Conservation (phyloP, 1,140 invertebrate species). For the Telenomus remus region DNA sequence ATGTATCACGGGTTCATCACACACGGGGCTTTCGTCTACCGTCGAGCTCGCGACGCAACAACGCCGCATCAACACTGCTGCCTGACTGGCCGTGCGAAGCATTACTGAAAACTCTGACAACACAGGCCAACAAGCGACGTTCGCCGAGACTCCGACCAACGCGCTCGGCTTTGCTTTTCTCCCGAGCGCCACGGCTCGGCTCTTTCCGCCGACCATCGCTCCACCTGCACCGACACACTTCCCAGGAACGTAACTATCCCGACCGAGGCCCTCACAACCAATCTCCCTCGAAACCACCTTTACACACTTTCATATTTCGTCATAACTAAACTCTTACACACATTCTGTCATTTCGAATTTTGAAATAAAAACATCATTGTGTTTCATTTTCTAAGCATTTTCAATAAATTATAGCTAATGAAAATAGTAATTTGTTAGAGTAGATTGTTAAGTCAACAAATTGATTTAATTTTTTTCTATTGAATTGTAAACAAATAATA, state of each 20-base stretch:
- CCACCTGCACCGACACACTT: conserved; percentile 46
- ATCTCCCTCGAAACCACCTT: neutral
- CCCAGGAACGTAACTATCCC: conserved; percentile 54
- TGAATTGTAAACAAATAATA: no score
- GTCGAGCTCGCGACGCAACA: conserved; percentile 46
- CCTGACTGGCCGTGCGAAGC: conserved; percentile 73
- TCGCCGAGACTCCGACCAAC: conserved; percentile 48
- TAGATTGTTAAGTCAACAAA: no score
- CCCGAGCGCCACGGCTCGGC: conserved; percentile 62
- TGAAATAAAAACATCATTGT: no score
- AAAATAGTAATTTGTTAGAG: no score
- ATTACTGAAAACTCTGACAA: conserved; percentile 74
- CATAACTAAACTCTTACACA: no score
- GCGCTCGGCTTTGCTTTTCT: conserved; percentile 61
- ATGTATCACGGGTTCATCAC: conserved; percentile 60
- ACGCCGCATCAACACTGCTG: conserved; percentile 45
- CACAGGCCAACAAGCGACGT: conserved; percentile 60
- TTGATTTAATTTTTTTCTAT: no score
- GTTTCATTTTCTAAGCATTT: no score
- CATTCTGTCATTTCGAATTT: no score
- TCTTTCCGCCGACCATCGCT: conserved; percentile 64
- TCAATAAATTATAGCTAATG: no score
- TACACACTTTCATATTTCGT: neutral
- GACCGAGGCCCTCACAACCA: neutral
- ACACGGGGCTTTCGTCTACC: conserved; percentile 63